Conservation (phyloP, 2,888 invertebrate species). For the Tuta absoluta region DNA sequence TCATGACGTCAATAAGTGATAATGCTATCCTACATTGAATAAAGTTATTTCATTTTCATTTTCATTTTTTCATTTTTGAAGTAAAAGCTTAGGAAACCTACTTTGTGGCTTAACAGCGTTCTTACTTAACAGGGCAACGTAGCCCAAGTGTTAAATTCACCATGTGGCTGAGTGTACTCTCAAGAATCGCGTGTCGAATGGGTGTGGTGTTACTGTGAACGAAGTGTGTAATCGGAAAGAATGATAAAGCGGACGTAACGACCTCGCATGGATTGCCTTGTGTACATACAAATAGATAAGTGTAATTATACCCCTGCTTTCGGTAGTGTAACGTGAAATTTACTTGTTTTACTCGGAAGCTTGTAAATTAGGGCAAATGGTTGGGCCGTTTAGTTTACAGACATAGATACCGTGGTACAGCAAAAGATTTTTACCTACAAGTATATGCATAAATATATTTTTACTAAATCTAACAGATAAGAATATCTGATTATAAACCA, state of each 20-base stretch:
- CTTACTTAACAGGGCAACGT: not conserved
- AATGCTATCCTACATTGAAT: no score
- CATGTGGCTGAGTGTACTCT: not conserved
- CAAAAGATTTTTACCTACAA: no score
- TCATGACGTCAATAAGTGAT: no score
- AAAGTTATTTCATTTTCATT: no score
- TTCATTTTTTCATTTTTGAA: no score
- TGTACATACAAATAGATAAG: slow-evolving; percentile 47
- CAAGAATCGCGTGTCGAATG: slow-evolving; percentile 25
- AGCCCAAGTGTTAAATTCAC: not conserved
- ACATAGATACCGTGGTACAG: not conserved
- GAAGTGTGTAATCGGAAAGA: slow-evolving; percentile 50
- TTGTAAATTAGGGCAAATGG: not conserved
- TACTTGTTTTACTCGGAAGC: not conserved
- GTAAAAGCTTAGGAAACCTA: no score
- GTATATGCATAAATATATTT: no score
- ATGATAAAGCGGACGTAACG: slow-evolving; percentile 57
- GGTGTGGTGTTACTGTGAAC: slow-evolving; percentile 3
- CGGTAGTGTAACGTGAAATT: not conserved
- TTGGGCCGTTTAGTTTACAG: not conserved
- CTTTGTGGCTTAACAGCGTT: no score
- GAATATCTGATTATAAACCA: no score
- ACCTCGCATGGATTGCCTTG: slow-evolving; percentile 44
- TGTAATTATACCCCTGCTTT: slow-evolving; percentile 12
- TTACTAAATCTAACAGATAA: no score